Evolutionary conservation across 2,888 invertebrate genomes (phyloP), one percentile per base, ranked within the genome.

Genomic region (Bedellia somnulentella): DNA sequence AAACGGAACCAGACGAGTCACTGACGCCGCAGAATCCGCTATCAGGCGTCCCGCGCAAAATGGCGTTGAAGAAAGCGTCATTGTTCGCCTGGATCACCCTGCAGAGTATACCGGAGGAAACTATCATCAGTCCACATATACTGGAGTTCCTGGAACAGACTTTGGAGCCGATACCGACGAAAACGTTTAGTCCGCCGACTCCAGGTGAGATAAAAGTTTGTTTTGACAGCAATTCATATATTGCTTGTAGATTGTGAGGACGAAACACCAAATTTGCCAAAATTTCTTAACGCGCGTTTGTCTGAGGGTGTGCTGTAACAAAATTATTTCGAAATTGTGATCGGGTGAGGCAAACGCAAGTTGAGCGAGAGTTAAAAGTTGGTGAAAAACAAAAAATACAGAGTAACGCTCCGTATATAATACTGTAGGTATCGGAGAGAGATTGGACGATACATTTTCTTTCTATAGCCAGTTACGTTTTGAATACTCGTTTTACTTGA

Each of bases 111-210:
- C 97, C 98, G 0, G 95, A 93, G 56, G 97, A 98, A 68, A 98
- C 98, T 15, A 88, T 97, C 42, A 93, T 99, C 51, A 95, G 93
- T 42, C 98, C 99, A 0, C 94, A 95, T 49, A 91, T 99, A 43
- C 78, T 99, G 31, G 95, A 97, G 63, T 99, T 98, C 63, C 64
- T 99, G 40, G 98, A 99, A 55, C 97, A 97, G 66, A 95, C 96
- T 0, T 63, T 98, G 21, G 97, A 98, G 50, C 96, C 97, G 0
- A 91, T 98, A 50, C 95, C 96, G 0, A 80, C 82, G 1, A 83
- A 83, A 41, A 78, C 64, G 10, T 67, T 70, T 33, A 53, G 67
- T 0, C 49, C 61, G 1, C 59, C 68, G 0, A 53, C 67, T 4
- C 57, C 64, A 0, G 67, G 67, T 68, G 24, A 40, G 12, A 26